Conservation (phyloP, 2,888 invertebrate genomes). For the Drosophila mettleri region DNA sequence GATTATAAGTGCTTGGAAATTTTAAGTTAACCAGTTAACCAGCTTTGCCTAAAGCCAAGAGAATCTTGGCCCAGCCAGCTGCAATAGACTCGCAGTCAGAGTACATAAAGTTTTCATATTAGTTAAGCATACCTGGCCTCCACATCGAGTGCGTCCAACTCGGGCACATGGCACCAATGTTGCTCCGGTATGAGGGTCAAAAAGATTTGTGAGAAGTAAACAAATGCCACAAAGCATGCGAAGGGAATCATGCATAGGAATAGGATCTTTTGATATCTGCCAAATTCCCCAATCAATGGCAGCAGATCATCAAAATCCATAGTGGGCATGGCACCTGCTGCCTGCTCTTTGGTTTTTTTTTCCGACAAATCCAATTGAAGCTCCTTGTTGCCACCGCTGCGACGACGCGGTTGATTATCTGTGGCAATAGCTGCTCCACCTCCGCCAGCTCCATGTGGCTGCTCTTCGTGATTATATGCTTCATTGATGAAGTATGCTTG, state of each 20-base stretch:
- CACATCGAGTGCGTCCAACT: conserved; percentile 86
- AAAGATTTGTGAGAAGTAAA: conserved; percentile 95
- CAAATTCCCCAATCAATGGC: conserved; percentile 94
- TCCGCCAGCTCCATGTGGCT: conserved; percentile 40
- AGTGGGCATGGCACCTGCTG: conserved; percentile 42
- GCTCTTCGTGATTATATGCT: conserved; percentile 70
- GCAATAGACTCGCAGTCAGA: not conserved
- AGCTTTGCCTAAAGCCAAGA: conserved; percentile 22
- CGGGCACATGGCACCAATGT: conserved; percentile 93
- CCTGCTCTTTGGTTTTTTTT: conserved; percentile 39
- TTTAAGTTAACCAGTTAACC: conserved; percentile 18
- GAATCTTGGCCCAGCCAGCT: conserved; percentile 11
- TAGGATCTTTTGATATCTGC: conserved; percentile 92
- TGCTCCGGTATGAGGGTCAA: conserved; percentile 92
- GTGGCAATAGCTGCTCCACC: conserved; percentile 17
- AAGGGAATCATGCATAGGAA: conserved; percentile 95
- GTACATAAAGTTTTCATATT: not conserved
- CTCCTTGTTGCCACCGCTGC: conserved; percentile 79
- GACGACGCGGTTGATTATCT: conserved; percentile 72
- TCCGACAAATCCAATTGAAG: conserved; percentile 67
- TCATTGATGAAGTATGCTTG: conserved; percentile 79
- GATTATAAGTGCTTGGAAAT: conserved; percentile 1
- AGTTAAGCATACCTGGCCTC: conserved; percentile 87
- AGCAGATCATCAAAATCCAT: conserved; percentile 93
- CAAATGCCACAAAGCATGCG: conserved; percentile 94